phyloP scores from a whole-genome alignment of 1,140 invertebrate genomes.

The Drosophila seguyi region DNA sequence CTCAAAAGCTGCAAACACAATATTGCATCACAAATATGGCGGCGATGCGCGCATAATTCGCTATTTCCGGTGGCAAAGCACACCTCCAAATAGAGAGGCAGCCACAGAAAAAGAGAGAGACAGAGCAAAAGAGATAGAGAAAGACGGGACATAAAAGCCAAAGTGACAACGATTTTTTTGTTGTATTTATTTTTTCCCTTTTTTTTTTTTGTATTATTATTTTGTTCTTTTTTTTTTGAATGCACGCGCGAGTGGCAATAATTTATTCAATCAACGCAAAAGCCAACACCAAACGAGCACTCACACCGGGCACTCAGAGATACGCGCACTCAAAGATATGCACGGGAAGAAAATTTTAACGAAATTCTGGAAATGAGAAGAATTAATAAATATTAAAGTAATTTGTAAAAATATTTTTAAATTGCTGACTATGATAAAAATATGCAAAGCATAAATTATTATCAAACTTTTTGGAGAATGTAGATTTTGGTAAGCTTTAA shows the following conservation, averaged over 20 bases:
- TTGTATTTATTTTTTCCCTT: conserved; percentile 26
- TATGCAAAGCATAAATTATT: not conserved
- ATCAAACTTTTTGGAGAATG: too few species aligned
- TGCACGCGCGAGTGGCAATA: conserved; percentile 76
- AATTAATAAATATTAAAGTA: too few species aligned
- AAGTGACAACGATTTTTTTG: conserved; percentile 41
- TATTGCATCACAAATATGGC: conserved; percentile 51
- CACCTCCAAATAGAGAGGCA: conserved; percentile 15
- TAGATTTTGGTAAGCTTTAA: not conserved
- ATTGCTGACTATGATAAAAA: not conserved
- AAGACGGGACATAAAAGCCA: conserved; percentile 23
- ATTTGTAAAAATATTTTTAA: not conserved
- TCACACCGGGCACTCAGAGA: conserved; percentile 41
- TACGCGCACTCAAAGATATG: conserved; percentile 14
- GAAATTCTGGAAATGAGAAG: not conserved
- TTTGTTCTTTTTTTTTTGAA: conserved; percentile 45
- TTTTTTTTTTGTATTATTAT: conserved; percentile 30
- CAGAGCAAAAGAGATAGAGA: not conserved
- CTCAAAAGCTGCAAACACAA: not conserved
- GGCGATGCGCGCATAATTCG: conserved; percentile 71
- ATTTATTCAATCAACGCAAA: conserved; percentile 81
- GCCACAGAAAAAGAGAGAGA: conserved; percentile 1
- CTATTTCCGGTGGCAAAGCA: conserved; percentile 65
- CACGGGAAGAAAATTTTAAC: not conserved
- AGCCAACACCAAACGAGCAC: conserved; percentile 55